Evolutionary conservation across 2,888 invertebrate species (phyloP).

Genomic region (Nowickia ferox): DNA sequence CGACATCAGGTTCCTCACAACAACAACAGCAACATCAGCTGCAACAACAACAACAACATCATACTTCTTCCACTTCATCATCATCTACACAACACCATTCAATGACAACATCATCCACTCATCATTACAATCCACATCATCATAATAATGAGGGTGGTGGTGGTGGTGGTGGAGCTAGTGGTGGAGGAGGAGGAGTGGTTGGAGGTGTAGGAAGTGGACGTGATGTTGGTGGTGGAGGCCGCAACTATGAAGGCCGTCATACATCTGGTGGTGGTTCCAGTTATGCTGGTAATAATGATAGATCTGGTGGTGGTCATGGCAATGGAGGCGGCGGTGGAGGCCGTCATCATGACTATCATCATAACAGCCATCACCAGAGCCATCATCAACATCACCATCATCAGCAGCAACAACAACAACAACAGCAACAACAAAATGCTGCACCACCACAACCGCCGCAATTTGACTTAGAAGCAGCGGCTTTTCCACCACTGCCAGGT

Average conservation of each 20-base stretch:
- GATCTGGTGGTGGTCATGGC: conserved; percentile 73
- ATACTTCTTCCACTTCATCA: conserved; percentile 72
- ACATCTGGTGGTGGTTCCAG: conserved; percentile 64
- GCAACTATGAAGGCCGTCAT: conserved; percentile 69
- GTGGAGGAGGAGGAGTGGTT: conserved; percentile 63
- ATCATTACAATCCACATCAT: conserved; percentile 76
- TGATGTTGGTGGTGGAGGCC: conserved; percentile 67
- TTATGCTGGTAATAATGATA: conserved; percentile 69
- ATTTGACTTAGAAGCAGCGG: conserved; percentile 91
- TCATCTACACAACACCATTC: conserved; percentile 76
- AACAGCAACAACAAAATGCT: conserved; percentile 78
- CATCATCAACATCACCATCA: conserved; percentile 75
- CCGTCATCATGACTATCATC: conserved; percentile 77
- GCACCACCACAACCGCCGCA: conserved; percentile 85
- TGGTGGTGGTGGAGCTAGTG: conserved; percentile 71
- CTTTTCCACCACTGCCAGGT: conserved; percentile 92
- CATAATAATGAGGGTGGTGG: conserved; percentile 73
- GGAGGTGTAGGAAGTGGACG: conserved; percentile 65
- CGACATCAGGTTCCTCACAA: conserved; percentile 71
- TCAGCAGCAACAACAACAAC: conserved; percentile 80
- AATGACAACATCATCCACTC: conserved; percentile 74
- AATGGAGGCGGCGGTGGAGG: conserved; percentile 72
- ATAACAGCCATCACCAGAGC: conserved; percentile 76
- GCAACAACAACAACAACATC: conserved; percentile 50
- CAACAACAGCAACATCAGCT: conserved; percentile 75